A percentile compares a stretch with the other conserved stretches of the same genome.
phyloP scores from a whole-genome alignment of 2,888 invertebrate species.

The Mellilla xanthometata region DNA sequence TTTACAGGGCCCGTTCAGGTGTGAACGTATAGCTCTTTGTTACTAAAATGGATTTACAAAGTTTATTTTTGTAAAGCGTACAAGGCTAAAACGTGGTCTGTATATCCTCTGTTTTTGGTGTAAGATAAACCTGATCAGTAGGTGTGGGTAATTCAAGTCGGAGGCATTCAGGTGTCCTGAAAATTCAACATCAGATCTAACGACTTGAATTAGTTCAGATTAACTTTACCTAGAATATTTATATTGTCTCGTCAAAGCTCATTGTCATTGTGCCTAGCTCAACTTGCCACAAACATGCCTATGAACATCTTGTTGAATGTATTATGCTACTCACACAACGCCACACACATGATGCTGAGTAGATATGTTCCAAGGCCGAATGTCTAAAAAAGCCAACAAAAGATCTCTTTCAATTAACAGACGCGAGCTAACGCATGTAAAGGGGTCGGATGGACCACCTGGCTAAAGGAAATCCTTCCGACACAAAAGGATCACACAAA shows the following conservation, averaged over 20 bases:
- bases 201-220: no score
- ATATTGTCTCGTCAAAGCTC: no score
- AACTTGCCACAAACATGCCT: no score
- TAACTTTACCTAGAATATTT: no score
- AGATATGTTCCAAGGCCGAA: conserved; percentile 12
- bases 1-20: conserved; percentile 4
- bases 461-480: conserved; percentile 21
- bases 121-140: no score
- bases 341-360: not conserved
- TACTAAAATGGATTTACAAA: conserved; percentile 1
- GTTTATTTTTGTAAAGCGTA: not conserved
- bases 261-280: no score
- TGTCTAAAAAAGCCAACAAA: conserved; percentile 10
- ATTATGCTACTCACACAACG: not conserved
- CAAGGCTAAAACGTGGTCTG: not conserved
- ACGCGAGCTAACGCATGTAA: conserved; percentile 32
- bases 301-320: no score
- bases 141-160: no score
- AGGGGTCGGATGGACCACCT: conserved; percentile 29
- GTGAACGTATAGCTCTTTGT: conserved; percentile 5
- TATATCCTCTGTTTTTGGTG: not conserved
- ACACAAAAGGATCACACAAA: conserved; percentile 32
- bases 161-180: no score
- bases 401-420: conserved; percentile 38
- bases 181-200: no score